A percentile compares a stretch with the other conserved stretches of the same genome.
Evolutionary conservation across 2,113 vertebrate species (phyloP).

Genomic region (Megaptera novaeangliae): DNA sequence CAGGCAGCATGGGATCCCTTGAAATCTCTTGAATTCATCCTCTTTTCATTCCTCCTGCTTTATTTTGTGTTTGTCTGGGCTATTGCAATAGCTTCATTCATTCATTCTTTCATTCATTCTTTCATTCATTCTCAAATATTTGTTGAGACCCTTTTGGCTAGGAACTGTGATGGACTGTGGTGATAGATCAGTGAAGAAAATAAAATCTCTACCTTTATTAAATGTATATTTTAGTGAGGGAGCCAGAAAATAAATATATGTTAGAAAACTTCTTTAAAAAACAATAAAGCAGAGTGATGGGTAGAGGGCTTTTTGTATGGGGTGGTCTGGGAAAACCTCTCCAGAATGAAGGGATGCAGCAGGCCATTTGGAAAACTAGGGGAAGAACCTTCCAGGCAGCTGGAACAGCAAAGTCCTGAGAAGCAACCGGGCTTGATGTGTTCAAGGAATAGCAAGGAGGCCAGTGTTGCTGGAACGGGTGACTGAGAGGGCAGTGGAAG

Average conservation of each 20-base stretch:
- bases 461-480: background rate
- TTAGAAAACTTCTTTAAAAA: background rate
- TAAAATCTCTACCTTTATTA: background rate
- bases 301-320: background rate
- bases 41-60: background rate
- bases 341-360: background rate
- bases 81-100: background rate
- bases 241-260: background rate
- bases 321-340: background rate
- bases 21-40: background rate
- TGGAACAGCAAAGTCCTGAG: background rate
- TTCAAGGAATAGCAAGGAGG: background rate
- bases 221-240: background rate
- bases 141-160: background rate
- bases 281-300: background rate
- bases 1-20: background rate
- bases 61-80: background rate
- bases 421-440: background rate
- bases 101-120: background rate
- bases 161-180: background rate
- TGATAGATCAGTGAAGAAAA: background rate
- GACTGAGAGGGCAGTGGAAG: background rate
- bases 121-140: background rate
- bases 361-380: background rate
- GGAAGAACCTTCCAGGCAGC: background rate